phyloP scores from a whole-genome alignment of 1,140 invertebrate genomes.

The Bombus cullumanus region DNA sequence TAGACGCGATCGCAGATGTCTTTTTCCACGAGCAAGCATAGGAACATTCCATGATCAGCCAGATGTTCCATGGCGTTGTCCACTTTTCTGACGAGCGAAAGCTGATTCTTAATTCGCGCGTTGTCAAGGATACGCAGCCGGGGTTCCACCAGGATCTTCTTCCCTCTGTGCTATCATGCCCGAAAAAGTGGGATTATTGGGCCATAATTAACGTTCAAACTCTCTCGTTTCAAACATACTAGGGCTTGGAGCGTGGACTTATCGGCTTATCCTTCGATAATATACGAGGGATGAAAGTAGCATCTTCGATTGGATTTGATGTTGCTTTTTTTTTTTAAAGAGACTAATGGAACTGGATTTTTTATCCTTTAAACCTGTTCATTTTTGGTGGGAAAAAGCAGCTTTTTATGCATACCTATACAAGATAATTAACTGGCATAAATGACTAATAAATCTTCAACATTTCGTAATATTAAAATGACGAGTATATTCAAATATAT shows the following conservation, averaged over 20 bases:
- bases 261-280: conserved; percentile 61
- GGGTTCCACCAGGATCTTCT: neutral
- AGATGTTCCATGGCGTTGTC: neutral
- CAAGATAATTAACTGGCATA: too few species aligned
- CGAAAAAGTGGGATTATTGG: conserved; percentile 54
- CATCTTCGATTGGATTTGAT: conserved; percentile 9
- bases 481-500: too few species aligned
- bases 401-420: too few species aligned
- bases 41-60: neutral
- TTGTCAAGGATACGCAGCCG: conserved; percentile 54
- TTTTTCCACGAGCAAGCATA: neutral
- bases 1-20: conserved; percentile 21
- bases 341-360: neutral
- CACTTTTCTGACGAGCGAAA: conserved; percentile 13
- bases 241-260: conserved; percentile 32
- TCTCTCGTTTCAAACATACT: neutral
- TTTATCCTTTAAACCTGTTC: neutral
- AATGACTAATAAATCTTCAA: too few species aligned
- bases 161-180: conserved; percentile 16
- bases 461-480: too few species aligned
- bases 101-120: conserved; percentile 64
- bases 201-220: conserved; percentile 62
- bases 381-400: rapidly evolving
- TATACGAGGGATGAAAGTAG: conserved; percentile 11
- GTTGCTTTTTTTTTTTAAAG: neutral